phyloP scores from a whole-genome alignment of 2,888 invertebrate species.

The Frankliniella intonsa region DNA sequence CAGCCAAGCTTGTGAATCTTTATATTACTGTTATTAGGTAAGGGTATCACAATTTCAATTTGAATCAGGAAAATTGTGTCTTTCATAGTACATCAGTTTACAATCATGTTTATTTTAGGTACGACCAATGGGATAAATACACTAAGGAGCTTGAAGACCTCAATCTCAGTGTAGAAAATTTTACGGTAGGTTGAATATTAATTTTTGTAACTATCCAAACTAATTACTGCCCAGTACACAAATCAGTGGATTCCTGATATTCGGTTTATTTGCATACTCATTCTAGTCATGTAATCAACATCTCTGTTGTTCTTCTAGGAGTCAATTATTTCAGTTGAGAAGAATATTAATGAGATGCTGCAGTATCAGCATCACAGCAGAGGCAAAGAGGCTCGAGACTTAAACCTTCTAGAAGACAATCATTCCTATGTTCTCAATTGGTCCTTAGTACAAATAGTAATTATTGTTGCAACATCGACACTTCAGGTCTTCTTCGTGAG shows the following conservation, averaged over 20 bases:
- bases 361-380: conserved; percentile 77
- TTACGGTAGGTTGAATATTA: conserved; percentile 63
- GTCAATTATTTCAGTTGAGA: conserved; percentile 71
- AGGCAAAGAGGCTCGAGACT: conserved; percentile 76
- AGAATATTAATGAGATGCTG: conserved; percentile 78
- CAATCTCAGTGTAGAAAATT: conserved; percentile 83
- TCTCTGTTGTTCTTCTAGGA: conserved; percentile 51
- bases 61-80: background rate
- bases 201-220: background rate
- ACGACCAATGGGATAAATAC: conserved; percentile 90
- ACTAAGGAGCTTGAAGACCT: conserved; percentile 82
- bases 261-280: background rate
- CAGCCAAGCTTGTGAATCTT: conserved; percentile 81
- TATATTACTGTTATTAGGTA: conserved; percentile 81
- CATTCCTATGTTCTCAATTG: conserved; percentile 82
- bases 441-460: conserved; percentile 80
- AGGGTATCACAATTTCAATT: conserved; percentile 31
- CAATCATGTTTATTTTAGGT: conserved; percentile 49
- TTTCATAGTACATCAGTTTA: background rate
- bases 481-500: conserved; percentile 83
- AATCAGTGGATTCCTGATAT: background rate
- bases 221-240: conserved; percentile 8
- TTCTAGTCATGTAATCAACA: too few relatives aligned
- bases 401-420: conserved; percentile 73
- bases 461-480: conserved; percentile 72